These are phyloP conservation scores for Oceanodroma leucorhoa DNA, from an alignment of 2,797 vertebrate genomes.

Conservation along the genomic window DNA sequence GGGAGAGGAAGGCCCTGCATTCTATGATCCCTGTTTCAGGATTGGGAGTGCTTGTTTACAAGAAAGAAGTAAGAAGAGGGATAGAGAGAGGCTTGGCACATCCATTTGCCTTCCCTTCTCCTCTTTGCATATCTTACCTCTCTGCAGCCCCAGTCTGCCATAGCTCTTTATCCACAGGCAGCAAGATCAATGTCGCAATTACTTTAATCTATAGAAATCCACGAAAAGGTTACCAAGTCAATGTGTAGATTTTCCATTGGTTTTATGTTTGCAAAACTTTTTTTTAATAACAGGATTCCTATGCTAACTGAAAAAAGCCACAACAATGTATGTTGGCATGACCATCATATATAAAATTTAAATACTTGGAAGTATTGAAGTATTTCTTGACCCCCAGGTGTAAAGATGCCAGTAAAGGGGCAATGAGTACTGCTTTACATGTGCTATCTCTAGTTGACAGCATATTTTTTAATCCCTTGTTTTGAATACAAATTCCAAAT, in stretches of 20 bases:
- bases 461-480: background rate
- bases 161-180: background rate
- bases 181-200: background rate
- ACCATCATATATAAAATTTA: background rate
- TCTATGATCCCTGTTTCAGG: fast-evolving
- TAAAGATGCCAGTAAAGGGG: background rate
- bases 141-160: background rate
- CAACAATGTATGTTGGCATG: background rate
- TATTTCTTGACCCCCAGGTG: background rate
- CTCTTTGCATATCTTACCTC: background rate
- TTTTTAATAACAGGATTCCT: background rate
- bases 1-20: background rate
- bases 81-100: background rate
- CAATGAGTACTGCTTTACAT: background rate
- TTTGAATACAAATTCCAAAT: background rate
- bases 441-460: background rate
- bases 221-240: background rate
- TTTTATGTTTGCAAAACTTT: background rate
- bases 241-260: background rate
- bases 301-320: background rate
- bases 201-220: background rate
- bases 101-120: background rate
- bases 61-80: background rate
- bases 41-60: background rate
- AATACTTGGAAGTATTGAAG: background rate